Evolutionary conservation across 2,797 vertebrate species (phyloP).

Genomic region (Telmatherina bonti): DNA sequence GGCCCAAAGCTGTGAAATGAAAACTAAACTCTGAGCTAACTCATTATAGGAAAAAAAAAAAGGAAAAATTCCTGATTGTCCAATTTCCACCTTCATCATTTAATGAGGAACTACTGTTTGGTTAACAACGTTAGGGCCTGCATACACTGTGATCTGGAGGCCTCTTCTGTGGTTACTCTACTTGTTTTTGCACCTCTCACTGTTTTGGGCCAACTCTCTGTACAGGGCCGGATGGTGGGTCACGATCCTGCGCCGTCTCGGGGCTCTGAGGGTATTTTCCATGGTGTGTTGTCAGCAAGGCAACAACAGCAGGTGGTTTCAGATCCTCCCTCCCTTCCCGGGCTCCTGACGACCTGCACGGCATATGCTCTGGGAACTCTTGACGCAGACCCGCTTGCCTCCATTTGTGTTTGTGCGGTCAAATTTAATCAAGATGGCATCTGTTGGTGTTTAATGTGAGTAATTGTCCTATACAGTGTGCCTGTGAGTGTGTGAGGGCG

Average conservation of each 20-base stretch:
- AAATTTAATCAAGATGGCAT: conserved; percentile 87
- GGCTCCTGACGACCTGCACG: conserved; percentile 69
- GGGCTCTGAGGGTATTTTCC: conserved; percentile 63
- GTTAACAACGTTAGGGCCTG: conserved; percentile 67
- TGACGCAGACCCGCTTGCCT: conserved; percentile 76
- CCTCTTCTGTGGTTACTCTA: conserved; percentile 19
- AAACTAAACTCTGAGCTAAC: conserved; percentile 30
- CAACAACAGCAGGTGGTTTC: conserved; percentile 68
- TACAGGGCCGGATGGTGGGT: conserved; percentile 58
- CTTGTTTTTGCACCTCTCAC: conserved; percentile 52
- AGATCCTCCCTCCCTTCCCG: conserved; percentile 62
- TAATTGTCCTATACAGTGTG: conserved; percentile 81
- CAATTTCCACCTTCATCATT: conserved; percentile 66
- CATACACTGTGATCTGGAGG: conserved; percentile 15
- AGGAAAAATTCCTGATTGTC: conserved; percentile 29
- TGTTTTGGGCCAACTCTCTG: conserved; percentile 26
- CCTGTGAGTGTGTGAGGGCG: conserved; percentile 14
- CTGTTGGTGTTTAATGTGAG: conserved; percentile 86
- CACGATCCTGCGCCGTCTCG: conserved; percentile 29
- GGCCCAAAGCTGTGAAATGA: conserved; percentile 46
- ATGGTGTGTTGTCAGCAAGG: conserved; percentile 67
- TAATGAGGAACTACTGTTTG: conserved; percentile 41
- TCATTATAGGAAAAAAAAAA: conserved; percentile 54
- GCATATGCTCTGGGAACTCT: conserved; percentile 83
- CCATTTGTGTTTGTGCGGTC: conserved; percentile 86